A percentile compares a stretch with the other conserved stretches of the same genome.
Evolutionary conservation across 2,113 vertebrate species (phyloP).

Genomic region (Micronycteris hirsuta): DNA sequence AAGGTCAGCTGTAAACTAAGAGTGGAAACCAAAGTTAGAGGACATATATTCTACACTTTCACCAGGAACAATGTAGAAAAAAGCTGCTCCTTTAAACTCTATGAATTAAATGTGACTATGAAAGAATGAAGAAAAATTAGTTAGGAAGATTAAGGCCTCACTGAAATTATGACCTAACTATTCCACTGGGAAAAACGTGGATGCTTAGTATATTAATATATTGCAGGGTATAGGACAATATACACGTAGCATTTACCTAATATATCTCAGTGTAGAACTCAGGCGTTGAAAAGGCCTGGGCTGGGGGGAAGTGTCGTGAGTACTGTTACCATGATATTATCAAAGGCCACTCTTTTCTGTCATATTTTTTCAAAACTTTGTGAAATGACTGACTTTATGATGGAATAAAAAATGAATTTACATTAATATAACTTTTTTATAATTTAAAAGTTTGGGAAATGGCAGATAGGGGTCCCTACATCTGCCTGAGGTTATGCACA

Average conservation of each 20-base stretch:
- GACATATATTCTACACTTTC: not conserved
- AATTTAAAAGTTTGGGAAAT: not conserved
- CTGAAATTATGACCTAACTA: not conserved
- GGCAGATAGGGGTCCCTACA: not conserved
- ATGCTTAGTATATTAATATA: not conserved
- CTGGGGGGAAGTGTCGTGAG: not conserved
- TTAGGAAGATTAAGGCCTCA: not conserved
- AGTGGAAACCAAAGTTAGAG: constrained; percentile 31
- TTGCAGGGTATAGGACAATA: not conserved
- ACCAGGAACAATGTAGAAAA: constrained; percentile 8
- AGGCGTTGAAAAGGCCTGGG: not conserved
- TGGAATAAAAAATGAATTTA: constrained; percentile 13
- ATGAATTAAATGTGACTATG: constrained; percentile 14
- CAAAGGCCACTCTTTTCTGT: not conserved
- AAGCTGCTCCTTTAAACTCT: not conserved
- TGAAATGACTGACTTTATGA: not conserved
- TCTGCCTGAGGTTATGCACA: not conserved
- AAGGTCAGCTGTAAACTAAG: constrained; percentile 83
- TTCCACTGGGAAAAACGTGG: not conserved
- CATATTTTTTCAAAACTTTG: constrained; percentile 23
- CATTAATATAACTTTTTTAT: not conserved
- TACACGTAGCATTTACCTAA: not conserved
- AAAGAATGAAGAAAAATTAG: constrained; percentile 37
- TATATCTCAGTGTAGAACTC: not conserved
- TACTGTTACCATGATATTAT: not conserved